Percentiles rank a stretch among this genome's conserved stretches.
Evolutionary conservation across 1,140 invertebrate genomes (phyloP).

Genomic region (Papilio dardanus): DNA sequence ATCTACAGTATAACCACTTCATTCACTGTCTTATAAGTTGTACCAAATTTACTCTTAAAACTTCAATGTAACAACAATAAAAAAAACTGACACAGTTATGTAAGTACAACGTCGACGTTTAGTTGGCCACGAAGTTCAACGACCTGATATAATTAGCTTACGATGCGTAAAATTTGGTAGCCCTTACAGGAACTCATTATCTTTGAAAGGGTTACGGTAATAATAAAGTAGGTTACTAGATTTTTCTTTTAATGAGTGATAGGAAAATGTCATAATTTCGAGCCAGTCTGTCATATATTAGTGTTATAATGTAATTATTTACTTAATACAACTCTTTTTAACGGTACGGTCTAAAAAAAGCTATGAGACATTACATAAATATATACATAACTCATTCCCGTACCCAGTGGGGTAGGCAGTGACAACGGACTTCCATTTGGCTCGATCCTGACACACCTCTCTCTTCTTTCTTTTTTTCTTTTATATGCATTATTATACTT

Average conservation of each 20-base stretch:
- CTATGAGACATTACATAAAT: too few relatives aligned
- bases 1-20: too few relatives aligned
- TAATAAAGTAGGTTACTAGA: not conserved
- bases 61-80: not conserved
- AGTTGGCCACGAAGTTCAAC: constrained; percentile 7
- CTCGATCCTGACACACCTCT: too few relatives aligned
- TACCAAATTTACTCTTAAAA: not conserved
- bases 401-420: too few relatives aligned
- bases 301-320: not conserved
- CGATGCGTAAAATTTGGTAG: constrained; percentile 15
- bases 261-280: not conserved
- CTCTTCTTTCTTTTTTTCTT: too few relatives aligned
- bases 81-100: not conserved
- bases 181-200: constrained; percentile 14
- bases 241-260: not conserved
- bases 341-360: too few relatives aligned
- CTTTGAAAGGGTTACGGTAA: not conserved
- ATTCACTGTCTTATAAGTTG: not conserved
- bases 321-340: not conserved
- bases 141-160: not conserved
- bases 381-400: too few relatives aligned
- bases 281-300: not conserved
- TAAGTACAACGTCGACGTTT: not conserved
- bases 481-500: too few relatives aligned
- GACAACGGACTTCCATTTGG: too few relatives aligned